Evolutionary conservation across 2,888 invertebrate genomes (phyloP), one percentile per base, ranked within the genome.

Genomic region (Megastigmus dorsalis): DNA sequence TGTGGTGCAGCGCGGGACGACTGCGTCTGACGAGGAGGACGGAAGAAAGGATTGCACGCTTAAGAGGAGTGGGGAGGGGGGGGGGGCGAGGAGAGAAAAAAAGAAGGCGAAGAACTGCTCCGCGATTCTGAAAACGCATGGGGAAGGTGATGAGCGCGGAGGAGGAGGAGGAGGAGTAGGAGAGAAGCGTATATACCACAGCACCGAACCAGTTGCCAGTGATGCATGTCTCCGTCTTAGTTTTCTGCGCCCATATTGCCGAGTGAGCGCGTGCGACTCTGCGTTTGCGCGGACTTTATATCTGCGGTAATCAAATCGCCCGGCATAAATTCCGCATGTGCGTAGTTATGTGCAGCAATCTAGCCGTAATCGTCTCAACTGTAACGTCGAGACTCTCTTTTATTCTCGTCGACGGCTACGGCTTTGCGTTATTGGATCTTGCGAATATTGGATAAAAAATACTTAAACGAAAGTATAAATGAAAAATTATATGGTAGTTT

Each of bases 291-390:
- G 85, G 86, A 85, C 82, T 84, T 86, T 85, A 85, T 87, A 87
- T 87, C 87, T n/a, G 84, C 83, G 84, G 86, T 87, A 87, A 87
- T 88, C 87, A 87, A 87, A 87, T 87, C 86, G 82, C 83, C 81
- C 80, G 81, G 82, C 83, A 86, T 83, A 84, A 85, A 85, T 85
- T 85, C 83, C 75, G 79, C 80, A 78, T 82, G 82, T 83, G 83
- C 83, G 80, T 81, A 83, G 84, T 84, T 85, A 84, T 85, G 82
- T 82, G 81, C 79, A 28, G 62, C 65, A 70, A 73, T 66, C 73
- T 75, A 76, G 41, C 59, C 69, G 30, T 76, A 78, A 78, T 79
- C 75, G 63, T 55, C n/a, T 38, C 72, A 36, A 43, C 38, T 45
- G 36, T 15, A 15, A 33, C 63, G 48, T 72, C 59, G 55, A 41